Evolutionary conservation across 2,797 vertebrate genomes (phyloP).

Genomic region (Arctocebus calabarensis): DNA sequence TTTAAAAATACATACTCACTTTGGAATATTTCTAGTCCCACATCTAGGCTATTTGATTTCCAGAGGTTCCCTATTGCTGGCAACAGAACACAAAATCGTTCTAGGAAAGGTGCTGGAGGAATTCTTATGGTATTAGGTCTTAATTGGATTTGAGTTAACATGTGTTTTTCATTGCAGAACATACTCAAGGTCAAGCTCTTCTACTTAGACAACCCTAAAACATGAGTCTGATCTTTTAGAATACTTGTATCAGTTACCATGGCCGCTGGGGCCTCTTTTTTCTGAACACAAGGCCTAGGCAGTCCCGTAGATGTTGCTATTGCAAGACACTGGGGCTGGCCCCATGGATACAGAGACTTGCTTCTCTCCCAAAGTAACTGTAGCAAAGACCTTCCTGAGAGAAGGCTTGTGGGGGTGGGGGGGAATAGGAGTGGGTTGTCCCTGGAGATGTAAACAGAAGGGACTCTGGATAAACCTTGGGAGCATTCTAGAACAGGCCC

Average conservation of each 20-base stretch:
- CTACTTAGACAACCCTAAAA: neutral
- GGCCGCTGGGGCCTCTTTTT: neutral
- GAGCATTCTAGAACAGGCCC: neutral
- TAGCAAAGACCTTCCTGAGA: accelerated
- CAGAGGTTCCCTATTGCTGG: neutral
- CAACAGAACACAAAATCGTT: neutral
- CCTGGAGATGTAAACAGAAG: neutral
- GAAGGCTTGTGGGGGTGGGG: neutral
- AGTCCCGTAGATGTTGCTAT: accelerated
- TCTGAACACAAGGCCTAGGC: neutral
- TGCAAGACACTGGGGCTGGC: neutral
- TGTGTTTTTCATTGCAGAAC: neutral
- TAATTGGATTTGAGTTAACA: neutral
- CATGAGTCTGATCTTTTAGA: neutral
- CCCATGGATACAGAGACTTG: accelerated
- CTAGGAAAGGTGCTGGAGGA: neutral
- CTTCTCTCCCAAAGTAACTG: neutral
- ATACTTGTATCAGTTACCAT: neutral
- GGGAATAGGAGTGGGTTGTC: neutral
- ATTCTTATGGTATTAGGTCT: neutral
- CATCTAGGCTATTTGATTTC: neutral
- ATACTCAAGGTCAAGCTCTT: slow-evolving; percentile 47
- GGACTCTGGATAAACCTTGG: neutral
- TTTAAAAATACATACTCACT: neutral
- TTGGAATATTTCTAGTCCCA: neutral